phyloP scores from a whole-genome alignment of 2,113 vertebrate species.

The Nibea albiflora region DNA sequence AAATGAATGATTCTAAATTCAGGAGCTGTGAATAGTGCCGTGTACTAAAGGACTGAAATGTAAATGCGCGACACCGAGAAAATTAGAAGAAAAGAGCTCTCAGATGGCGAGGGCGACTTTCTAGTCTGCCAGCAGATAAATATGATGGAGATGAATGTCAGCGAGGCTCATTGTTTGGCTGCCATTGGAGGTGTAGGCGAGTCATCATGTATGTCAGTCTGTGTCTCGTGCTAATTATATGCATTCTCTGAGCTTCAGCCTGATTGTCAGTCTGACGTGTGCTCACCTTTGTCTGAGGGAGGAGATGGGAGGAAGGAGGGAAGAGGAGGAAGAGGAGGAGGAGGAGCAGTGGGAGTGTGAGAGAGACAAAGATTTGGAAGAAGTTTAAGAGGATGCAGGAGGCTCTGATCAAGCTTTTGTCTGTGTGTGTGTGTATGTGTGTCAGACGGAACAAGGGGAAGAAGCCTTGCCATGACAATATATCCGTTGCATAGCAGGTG shows the following conservation, averaged over 20 bases:
- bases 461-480: slow-evolving; percentile 52
- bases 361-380: slow-evolving; percentile 61
- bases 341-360: slow-evolving; percentile 42
- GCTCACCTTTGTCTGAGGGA: slow-evolving; percentile 76
- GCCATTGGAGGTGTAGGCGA: slow-evolving; percentile 58
- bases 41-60: slow-evolving; percentile 53
- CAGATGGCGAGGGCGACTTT: slow-evolving; percentile 39
- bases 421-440: slow-evolving; percentile 44
- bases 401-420: slow-evolving; percentile 66
- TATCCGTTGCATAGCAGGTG: slow-evolving; percentile 73
- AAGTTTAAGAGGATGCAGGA: slow-evolving; percentile 62
- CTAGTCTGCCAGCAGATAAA: slow-evolving; percentile 71
- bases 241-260: slow-evolving; percentile 54
- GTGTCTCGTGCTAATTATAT: slow-evolving; percentile 63
- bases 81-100: slow-evolving; percentile 56
- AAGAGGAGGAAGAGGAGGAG: slow-evolving; percentile 10
- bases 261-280: slow-evolving; percentile 68
- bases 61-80: slow-evolving; percentile 59
- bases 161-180: slow-evolving; percentile 73
- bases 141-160: slow-evolving; percentile 72
- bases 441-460: slow-evolving; percentile 23
- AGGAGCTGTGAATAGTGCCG: slow-evolving; percentile 27
- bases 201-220: slow-evolving; percentile 59
- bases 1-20: slow-evolving; percentile 65
- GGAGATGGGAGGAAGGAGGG: slow-evolving; percentile 12